Conservation (phyloP, 2,797 vertebrate genomes). For the Chrysocyon brachyurus region DNA sequence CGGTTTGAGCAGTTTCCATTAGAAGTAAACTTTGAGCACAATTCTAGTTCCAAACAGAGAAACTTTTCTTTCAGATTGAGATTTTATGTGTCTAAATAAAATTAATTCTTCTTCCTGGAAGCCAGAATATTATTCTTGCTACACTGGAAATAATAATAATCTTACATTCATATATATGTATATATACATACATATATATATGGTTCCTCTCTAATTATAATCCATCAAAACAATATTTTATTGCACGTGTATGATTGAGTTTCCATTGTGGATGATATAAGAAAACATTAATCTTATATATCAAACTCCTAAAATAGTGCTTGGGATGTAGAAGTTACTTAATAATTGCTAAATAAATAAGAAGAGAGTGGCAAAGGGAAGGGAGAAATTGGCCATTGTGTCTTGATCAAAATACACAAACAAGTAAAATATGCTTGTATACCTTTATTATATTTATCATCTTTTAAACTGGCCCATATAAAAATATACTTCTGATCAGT, state of each 20-base stretch:
- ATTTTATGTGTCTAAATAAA: background rate
- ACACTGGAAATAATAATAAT: background rate
- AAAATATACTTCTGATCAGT: background rate
- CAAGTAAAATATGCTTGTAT: background rate
- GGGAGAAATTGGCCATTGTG: background rate
- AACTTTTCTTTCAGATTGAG: background rate
- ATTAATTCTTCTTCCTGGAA: background rate
- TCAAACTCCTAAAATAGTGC: background rate
- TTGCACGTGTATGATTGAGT: background rate
- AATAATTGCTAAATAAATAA: conserved; percentile 29
- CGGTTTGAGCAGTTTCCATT: background rate
- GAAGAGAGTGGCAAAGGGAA: background rate
- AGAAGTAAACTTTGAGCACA: background rate
- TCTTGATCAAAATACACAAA: conserved; percentile 38
- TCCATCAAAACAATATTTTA: background rate
- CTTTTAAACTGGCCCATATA: background rate
- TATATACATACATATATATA: background rate
- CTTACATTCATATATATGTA: background rate
- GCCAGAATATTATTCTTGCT: background rate
- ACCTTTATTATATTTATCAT: background rate
- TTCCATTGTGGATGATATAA: background rate
- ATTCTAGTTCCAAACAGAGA: background rate
- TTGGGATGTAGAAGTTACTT: background rate
- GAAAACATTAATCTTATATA: conserved; percentile 18
- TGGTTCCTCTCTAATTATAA: background rate